A percentile compares a stretch with the other conserved stretches of the same genome.
Conservation (phyloP, 1,140 invertebrate genomes). For the Agrypnia vestita region DNA sequence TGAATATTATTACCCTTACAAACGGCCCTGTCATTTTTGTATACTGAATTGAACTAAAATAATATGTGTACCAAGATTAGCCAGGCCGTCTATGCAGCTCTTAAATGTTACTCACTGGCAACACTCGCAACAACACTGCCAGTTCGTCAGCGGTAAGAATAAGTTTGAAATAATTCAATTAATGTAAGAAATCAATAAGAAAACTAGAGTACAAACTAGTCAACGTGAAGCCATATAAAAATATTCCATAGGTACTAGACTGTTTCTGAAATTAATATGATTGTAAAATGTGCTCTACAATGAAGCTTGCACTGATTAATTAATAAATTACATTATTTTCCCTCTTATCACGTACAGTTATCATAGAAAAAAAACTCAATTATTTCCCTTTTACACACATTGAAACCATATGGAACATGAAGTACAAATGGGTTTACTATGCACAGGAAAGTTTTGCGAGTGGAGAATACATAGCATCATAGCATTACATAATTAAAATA, state of each 20-base stretch:
- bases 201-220: background rate
- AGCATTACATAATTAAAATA: too few relatives aligned
- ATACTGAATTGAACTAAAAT: background rate
- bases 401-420: too few relatives aligned
- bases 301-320: too few relatives aligned
- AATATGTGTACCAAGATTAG: background rate
- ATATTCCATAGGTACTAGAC: background rate
- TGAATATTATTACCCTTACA: slow-evolving; percentile 56
- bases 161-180: slow-evolving; percentile 46
- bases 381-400: too few relatives aligned
- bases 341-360: too few relatives aligned
- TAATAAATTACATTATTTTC: too few relatives aligned
- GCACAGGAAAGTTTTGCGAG: too few relatives aligned
- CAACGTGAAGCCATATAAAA: slow-evolving; percentile 23
- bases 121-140: background rate
- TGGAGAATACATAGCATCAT: too few relatives aligned
- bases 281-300: too few relatives aligned
- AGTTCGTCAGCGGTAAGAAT: background rate
- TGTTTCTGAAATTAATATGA: too few relatives aligned
- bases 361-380: too few relatives aligned
- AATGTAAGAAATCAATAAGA: slow-evolving; percentile 40
- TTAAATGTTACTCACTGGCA: background rate
- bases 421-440: too few relatives aligned
- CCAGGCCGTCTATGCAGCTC: background rate
- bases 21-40: slow-evolving; percentile 60